Conservation (phyloP, 2,888 invertebrate genomes). For the Pristionchus entomophagus region DNA sequence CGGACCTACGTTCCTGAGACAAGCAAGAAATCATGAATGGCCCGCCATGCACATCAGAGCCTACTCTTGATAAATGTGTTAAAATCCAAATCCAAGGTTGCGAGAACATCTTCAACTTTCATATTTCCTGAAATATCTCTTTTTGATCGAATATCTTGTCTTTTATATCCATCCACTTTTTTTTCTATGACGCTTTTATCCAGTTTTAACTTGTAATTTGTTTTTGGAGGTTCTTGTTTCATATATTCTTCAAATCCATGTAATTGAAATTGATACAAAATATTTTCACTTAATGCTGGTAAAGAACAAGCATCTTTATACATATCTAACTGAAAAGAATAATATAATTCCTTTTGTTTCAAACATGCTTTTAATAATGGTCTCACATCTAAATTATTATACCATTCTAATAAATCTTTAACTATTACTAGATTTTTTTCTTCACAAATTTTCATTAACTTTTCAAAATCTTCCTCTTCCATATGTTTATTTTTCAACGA, state of each 20-base stretch:
- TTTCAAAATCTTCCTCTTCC: constrained; percentile 48
- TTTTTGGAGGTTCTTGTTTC: constrained; percentile 45
- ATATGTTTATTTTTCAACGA: constrained; percentile 52
- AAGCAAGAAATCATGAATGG: too few species aligned
- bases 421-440: constrained; percentile 44
- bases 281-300: too few species aligned
- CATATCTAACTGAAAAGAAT: too few species aligned
- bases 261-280: constrained; percentile 53
- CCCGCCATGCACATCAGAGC: too few species aligned
- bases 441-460: constrained; percentile 53
- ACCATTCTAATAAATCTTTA: too few species aligned
- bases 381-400: too few species aligned
- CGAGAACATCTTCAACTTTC: constrained; percentile 48
- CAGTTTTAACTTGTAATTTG: constrained; percentile 37
- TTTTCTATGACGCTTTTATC: constrained; percentile 40
- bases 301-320: too few species aligned
- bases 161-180: constrained; percentile 47
- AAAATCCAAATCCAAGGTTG: constrained; percentile 48
- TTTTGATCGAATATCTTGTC: constrained; percentile 50
- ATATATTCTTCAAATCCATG: constrained; percentile 48
- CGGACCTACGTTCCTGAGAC: too few species aligned
- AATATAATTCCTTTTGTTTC: too few species aligned
- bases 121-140: constrained; percentile 48
- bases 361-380: too few species aligned
- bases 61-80: too few species aligned